Evolutionary conservation across 2,888 invertebrate genomes (phyloP).

Genomic region (Leptodirus hochenwartii): DNA sequence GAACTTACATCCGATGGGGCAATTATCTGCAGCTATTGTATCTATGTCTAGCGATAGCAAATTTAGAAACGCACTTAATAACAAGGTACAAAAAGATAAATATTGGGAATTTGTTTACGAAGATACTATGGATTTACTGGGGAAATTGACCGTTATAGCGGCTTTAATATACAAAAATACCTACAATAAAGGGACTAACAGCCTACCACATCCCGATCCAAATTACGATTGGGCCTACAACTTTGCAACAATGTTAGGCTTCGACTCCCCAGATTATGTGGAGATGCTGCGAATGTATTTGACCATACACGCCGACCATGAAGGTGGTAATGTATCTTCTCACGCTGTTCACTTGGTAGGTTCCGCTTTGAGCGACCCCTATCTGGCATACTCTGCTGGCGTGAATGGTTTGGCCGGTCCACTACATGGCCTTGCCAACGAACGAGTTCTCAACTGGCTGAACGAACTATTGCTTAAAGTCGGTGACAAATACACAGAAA

Average conservation of each 20-base stretch:
- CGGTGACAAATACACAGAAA: conserved; percentile 39
- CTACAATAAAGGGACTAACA: conserved; percentile 45
- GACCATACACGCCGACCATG: conserved; percentile 73
- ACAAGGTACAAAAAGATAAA: conserved; percentile 52
- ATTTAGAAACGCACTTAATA: conserved; percentile 60
- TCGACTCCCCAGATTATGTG: conserved; percentile 49
- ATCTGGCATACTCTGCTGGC: conserved; percentile 68
- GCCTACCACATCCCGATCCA: conserved; percentile 60
- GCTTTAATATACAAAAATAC: conserved; percentile 73
- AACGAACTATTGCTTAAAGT: conserved; percentile 18
- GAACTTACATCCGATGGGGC: conserved; percentile 77
- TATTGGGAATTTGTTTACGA: conserved; percentile 68
- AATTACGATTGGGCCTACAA: conserved; percentile 73
- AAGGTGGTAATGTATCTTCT: conserved; percentile 84
- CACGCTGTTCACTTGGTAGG: conserved; percentile 76
- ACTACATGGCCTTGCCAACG: conserved; percentile 77
- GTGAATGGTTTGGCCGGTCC: conserved; percentile 81
- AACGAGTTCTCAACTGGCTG: conserved; percentile 44
- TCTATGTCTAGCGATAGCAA: conserved; percentile 70
- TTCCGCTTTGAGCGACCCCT: conserved; percentile 73
- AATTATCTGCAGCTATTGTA: conserved; percentile 64
- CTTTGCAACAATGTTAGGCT: conserved; percentile 67
- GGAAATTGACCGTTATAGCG: conserved; percentile 71
- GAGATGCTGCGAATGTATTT: conserved; percentile 74
- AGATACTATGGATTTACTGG: conserved; percentile 75